phyloP scores from a whole-genome alignment of 2,113 vertebrate genomes.

The Meriones unguiculatus region DNA sequence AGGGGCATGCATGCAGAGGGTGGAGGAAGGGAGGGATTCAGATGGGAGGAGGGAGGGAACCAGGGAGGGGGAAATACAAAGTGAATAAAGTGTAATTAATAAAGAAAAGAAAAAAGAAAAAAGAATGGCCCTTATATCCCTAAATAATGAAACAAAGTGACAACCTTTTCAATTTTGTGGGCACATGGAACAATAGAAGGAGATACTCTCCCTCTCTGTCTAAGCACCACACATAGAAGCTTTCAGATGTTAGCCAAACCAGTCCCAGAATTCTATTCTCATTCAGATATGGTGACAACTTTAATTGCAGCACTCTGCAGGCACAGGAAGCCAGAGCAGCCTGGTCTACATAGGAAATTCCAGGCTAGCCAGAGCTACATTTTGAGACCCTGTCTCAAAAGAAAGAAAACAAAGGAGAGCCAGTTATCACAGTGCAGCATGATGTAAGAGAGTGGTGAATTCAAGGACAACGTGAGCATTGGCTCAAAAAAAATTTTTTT shows the following conservation, averaged over 20 bases:
- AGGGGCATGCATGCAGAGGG: too few relatives aligned
- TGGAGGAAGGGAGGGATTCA: too few relatives aligned
- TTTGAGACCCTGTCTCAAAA: not conserved
- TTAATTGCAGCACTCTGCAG: not conserved
- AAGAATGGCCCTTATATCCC: not conserved
- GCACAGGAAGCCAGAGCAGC: not conserved
- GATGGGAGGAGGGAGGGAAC: too few relatives aligned
- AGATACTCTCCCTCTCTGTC: not conserved
- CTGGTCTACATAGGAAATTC: not conserved
- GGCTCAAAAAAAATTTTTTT: not conserved
- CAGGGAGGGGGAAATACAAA: too few relatives aligned
- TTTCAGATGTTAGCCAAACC: conserved; percentile 13
- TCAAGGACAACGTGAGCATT: not conserved
- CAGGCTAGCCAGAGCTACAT: fast-evolving
- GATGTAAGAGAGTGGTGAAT: not conserved
- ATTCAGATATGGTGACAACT: not conserved
- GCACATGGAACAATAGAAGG: not conserved
- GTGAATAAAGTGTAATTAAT: too few relatives aligned
- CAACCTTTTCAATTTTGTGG: not conserved
- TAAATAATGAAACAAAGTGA: not conserved
- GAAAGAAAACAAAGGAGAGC: not conserved
- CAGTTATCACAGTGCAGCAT: not conserved
- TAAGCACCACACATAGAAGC: not conserved
- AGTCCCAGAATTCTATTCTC: not conserved
- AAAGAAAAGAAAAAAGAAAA: too few relatives aligned